A percentile compares a stretch with the other conserved stretches of the same genome.
phyloP scores from a whole-genome alignment of 2,113 vertebrate species.

The Phoxinus phoxinus region DNA sequence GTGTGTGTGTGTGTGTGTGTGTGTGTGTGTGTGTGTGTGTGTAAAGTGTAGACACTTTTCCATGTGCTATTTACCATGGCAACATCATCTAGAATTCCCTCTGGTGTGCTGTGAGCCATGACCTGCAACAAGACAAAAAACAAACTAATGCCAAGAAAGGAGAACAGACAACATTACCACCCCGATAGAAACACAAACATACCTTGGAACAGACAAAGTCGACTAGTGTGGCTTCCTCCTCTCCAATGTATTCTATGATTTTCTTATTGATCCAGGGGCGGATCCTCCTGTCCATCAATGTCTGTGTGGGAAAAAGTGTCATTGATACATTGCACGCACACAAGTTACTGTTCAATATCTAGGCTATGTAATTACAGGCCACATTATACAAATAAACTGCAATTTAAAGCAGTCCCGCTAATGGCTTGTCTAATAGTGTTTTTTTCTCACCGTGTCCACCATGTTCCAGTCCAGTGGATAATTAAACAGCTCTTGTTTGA shows the following conservation, averaged over 20 bases:
- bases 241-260: conserved; percentile 98
- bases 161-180: not conserved
- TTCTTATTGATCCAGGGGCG: conserved; percentile 99
- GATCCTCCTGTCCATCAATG: conserved; percentile 95
- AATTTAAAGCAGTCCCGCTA: not conserved
- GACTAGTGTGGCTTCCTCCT: conserved; percentile 96
- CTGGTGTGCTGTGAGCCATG: conserved; percentile 98
- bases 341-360: not conserved
- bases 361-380: not conserved
- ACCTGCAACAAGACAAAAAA: conserved; percentile 76
- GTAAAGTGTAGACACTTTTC: not conserved
- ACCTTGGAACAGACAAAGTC: conserved; percentile 99
- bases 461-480: conserved; percentile 98
- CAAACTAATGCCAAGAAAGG: not conserved
- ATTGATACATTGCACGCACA: not conserved
- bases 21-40: too few species aligned
- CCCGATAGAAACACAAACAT: not conserved
- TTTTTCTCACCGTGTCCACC: conserved; percentile 91
- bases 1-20: not conserved
- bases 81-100: conserved; percentile 97
- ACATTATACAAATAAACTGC: not conserved
- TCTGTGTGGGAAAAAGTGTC: conserved; percentile 70
- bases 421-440: not conserved
- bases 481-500: conserved; percentile 95
- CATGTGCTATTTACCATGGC: conserved; percentile 88